Evolutionary conservation across 2,888 invertebrate genomes (phyloP), one percentile per base, ranked within the genome.

Genomic region (Melitaea athalia): DNA sequence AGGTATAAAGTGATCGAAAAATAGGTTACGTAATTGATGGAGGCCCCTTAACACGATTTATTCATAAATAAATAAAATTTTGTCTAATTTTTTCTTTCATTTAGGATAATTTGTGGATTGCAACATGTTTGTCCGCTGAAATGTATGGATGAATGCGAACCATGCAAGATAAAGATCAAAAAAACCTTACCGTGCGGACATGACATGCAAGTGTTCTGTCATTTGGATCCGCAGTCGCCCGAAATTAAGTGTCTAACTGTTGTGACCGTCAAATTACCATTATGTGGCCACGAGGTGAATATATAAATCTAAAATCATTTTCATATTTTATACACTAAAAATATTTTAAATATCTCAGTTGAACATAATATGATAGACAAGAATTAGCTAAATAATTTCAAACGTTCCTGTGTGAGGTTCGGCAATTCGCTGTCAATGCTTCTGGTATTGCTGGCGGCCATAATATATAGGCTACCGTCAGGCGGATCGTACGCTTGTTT

Each of bases 121-220:
- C 83, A 78, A 0, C 95, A 95, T 76, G 77, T 77, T 2, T 95
- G 95, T 72, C 87, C 86, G 0, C 85, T 93, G 70, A 77, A 75
- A 50, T 95, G 95, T 77, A 85, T 80, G 33, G 75, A 82, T 31
- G 74, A 78, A 5, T 94, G 94, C 76, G 76, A 81, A 0, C 87
- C 86, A 0, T 95, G 95, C 78, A 77, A 64, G 42, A 85, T 85
- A 0, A 73, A 73, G 2, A 80, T 94, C 8, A 52, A 72, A 42
- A 91, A 91, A 72, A 80, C 72, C 1, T 82, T 94, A 53, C 85
- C 86, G 0, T 95, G 95, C 78, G 91, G 86, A 0, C 95, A 95
- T 77, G 74, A 75, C 0, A 85, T 82, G 70, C 47, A 74, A 3
- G 73, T 94, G 12, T 75, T 74, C 42, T 95, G 95, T 77, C 80